These are phyloP conservation scores for Bambusicola thoracicus DNA, from an alignment of 2,113 vertebrate genomes.

Conservation along the genomic window DNA sequence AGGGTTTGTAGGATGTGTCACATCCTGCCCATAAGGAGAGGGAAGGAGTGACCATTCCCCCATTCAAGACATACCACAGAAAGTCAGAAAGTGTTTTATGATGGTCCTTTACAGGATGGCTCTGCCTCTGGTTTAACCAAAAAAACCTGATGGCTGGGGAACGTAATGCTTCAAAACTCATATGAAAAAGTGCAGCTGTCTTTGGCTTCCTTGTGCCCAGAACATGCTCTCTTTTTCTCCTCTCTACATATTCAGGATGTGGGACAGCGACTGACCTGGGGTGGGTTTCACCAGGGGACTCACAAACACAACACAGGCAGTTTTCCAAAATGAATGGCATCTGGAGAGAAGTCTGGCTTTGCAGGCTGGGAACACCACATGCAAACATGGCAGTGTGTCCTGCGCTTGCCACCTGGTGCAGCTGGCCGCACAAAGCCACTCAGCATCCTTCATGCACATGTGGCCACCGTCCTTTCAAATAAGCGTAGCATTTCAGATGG, in stretches of 20 bases:
- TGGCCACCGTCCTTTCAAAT: not conserved
- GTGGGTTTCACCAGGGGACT: not conserved
- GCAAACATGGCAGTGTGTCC: not conserved
- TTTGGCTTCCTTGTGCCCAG: not conserved
- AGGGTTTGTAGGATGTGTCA: not conserved
- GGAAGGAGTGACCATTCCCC: too few relatives aligned
- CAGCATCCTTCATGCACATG: not conserved
- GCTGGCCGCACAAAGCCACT: not conserved
- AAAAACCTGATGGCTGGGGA: not conserved
- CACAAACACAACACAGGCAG: constrained; percentile 3
- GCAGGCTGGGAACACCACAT: not conserved
- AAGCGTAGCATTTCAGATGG: not conserved
- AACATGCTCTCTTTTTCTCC: not conserved
- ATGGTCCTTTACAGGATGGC: not conserved
- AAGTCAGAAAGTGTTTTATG: too few relatives aligned
- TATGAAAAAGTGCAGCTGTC: not conserved
- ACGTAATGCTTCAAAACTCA: not conserved
- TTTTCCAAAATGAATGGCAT: constrained; percentile 12
- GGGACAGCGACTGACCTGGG: not conserved
- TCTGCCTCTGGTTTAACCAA: not conserved
- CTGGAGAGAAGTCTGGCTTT: constrained; percentile 1
- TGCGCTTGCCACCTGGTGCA: not conserved
- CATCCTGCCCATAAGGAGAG: too few relatives aligned
- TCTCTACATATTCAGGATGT: not conserved
- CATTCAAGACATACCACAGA: too few relatives aligned